Base-by-base conservation (phyloP, 2,113 vertebrate genomes). In the Lepidothrix coronata region DNA sequence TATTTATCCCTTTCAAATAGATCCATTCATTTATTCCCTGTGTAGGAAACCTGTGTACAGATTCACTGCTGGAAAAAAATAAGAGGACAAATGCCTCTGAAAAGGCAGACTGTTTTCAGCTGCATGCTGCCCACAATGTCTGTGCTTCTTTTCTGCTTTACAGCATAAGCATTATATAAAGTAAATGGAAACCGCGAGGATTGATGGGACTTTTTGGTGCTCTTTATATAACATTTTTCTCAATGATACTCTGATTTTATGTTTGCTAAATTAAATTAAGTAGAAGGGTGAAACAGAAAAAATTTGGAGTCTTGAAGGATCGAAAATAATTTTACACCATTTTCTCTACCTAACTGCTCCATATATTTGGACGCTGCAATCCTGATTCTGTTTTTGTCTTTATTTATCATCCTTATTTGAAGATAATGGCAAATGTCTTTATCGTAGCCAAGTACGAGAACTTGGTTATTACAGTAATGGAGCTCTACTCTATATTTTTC, bases 21-120 rank as follows among this genome's bases (percentile, higher is more conserved):
- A 91, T 52, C 76, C 65, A 93, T 93, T 96, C 95, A 89, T 97
- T 95, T 91, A 97, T 97, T 96, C 92, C 65, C 55, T 90, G 39
- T 58, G 68, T 68, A 94, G 90, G 73, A 79, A 89, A 92, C 62
- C 87, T 97, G 97, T 96, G 87, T 31, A 85, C 46, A 51, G 76
- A 81, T 65, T 95, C 88, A 73, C 76, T 92, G 80, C 85, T 91
- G 88, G 74, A 90, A 65, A 85, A 57, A 97, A 91, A 88, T 86
- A 95, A 94, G 78, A 82, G 87, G 67, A 77, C 75, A 96, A 93
- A 94, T 72, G 65, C 22, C 61, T 95, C 91, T 94, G n/a, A 80
- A 83, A 46, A 4, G 71, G 27, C 37, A 76, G 43, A n/a, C 85
- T 93, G 4, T 35, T 89, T 85, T 57, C 82, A 51, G 39, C 67